Evolutionary conservation across 2,888 invertebrate genomes (phyloP), one percentile per base, ranked within the genome.

Genomic region (Melikaiella ostensackeni): DNA sequence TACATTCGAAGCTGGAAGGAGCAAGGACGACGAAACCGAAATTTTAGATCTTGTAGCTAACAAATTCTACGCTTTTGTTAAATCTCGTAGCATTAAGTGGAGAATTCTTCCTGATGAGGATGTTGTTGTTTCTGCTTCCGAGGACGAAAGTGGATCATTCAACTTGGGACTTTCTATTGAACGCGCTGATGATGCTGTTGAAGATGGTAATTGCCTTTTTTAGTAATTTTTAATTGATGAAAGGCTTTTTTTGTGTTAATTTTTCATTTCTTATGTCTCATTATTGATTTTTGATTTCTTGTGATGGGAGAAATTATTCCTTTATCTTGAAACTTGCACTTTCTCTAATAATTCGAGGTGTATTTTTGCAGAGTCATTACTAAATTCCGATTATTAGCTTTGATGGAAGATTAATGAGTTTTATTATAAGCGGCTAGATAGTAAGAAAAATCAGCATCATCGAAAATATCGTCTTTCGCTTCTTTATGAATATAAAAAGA

Each of bases 51-150:
- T 97, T 38, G 93, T 97, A 75, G 93, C 95, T 76, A 95, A 95
- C 85, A 97, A 97, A 89, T 90, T 96, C 62, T 96, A 95, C 94
- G 93, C 94, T 86, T 97, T 96, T 88, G 93, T 96, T 74, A 95
- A 94, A 79, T 95, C 96, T 21, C 93, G 97, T 85, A 95, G 96
- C 7, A 92, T 97, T 84, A 95, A 96, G 89, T 97, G 96, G 94
- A 95, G 95, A 89, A 93, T 96, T 79, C 92, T 96, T 33, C 96
- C 96, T 35, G 96, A 95, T 82, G 95, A 97, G 24, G 97, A 97
- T 85, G 93, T 97, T 11, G 95, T 96, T 42, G 92, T 97, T 46
- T 94, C 95, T 73, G 95, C 96, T 70, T 94, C 95, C 7, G 93
- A 93, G 81, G 94, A 94, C 79, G 94, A 94, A 42, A 95, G 95